Conservation (phyloP, 2,888 invertebrate species). For the Busseola fusca region DNA sequence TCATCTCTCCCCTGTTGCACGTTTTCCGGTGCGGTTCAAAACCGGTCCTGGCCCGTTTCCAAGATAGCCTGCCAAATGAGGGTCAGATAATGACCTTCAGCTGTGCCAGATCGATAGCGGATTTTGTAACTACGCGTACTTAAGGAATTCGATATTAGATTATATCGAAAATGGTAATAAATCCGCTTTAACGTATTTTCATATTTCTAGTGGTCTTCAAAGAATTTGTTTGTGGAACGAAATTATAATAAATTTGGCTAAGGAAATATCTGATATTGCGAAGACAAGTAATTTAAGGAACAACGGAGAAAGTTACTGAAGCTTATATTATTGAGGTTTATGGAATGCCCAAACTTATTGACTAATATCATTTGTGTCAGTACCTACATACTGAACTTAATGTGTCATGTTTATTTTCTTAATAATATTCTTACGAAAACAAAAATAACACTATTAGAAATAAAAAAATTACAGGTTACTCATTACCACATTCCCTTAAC, state of each 20-base stretch:
- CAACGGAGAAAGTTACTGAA: background rate
- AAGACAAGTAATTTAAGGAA: background rate
- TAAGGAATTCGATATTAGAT: constrained; percentile 52
- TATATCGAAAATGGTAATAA: constrained; percentile 46
- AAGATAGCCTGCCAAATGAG: constrained; percentile 68
- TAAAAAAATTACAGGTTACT: too few species aligned
- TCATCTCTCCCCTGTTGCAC: constrained; percentile 55
- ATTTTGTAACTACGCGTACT: constrained; percentile 55
- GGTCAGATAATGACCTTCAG: constrained; percentile 69
- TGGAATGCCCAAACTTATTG: background rate
- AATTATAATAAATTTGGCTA: constrained; percentile 25
- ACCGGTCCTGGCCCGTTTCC: constrained; percentile 63
- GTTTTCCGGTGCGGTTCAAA: constrained; percentile 50
- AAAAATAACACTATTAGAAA: too few species aligned
- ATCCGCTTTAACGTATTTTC: constrained; percentile 37
- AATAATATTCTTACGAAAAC: background rate
- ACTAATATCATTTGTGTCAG: too few species aligned
- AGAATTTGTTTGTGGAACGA: constrained; percentile 20
- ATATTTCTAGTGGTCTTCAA: constrained; percentile 41
- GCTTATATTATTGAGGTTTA: background rate
- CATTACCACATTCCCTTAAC: background rate
- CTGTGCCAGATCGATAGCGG: constrained; percentile 63
- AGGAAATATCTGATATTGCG: constrained; percentile 18
- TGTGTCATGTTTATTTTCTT: background rate
- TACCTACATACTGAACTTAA: background rate